phyloP scores from a whole-genome alignment of 2,888 invertebrate genomes.

The Psylliodes chrysocephalus region DNA sequence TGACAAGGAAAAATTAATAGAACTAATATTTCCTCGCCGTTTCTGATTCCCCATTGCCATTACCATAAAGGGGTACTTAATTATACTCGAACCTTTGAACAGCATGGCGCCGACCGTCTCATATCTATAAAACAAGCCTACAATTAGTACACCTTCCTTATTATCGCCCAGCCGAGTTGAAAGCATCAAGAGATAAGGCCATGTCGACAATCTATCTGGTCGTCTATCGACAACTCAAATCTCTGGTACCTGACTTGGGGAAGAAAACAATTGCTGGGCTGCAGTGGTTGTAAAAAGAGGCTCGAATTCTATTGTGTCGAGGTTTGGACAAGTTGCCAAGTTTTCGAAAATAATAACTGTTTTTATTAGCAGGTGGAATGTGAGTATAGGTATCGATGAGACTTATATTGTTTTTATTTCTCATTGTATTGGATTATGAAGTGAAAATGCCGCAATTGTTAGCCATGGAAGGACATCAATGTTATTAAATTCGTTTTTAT shows the following conservation, averaged over 20 bases:
- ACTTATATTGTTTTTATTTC: not conserved
- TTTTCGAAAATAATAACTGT: constrained; percentile 26
- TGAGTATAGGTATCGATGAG: constrained; percentile 13
- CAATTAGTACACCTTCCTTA: constrained; percentile 44
- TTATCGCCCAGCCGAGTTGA: constrained; percentile 4
- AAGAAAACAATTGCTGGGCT: constrained; percentile 27
- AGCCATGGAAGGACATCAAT: too few species aligned
- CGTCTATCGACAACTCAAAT: constrained; percentile 4
- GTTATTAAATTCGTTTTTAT: too few species aligned
- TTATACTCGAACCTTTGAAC: constrained; percentile 31
- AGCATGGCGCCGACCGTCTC: constrained; percentile 39
- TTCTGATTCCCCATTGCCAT: constrained; percentile 12
- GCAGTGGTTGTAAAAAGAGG: constrained; percentile 21
- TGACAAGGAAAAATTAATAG: not conserved
- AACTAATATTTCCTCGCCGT: constrained; percentile 4
- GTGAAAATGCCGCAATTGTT: too few species aligned
- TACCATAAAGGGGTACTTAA: constrained; percentile 34
- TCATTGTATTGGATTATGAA: not conserved
- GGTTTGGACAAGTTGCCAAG: constrained; percentile 13
- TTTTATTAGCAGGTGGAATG: constrained; percentile 24
- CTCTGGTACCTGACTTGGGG: constrained; percentile 26
- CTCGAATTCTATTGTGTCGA: constrained; percentile 25
- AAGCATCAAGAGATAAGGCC: not conserved
- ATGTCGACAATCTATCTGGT: not conserved
- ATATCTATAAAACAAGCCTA: constrained; percentile 37